Evolutionary conservation across 2,113 vertebrate genomes (phyloP).

Genomic region (Mustela lutreola): DNA sequence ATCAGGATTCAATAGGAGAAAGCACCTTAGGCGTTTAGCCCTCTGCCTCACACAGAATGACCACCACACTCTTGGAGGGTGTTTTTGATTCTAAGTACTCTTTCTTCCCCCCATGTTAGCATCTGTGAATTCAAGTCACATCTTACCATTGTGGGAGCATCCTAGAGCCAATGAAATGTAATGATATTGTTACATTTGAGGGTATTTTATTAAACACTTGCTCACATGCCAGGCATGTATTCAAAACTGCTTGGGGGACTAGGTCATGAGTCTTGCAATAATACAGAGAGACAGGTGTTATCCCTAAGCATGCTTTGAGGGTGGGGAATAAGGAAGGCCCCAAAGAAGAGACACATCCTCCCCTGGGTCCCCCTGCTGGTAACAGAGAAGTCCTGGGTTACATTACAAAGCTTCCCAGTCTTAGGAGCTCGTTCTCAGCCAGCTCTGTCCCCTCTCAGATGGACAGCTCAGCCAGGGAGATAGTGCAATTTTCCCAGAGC

Average conservation of each 20-base stretch:
- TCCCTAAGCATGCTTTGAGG: neutral
- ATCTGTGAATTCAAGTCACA: neutral
- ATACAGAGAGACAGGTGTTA: neutral
- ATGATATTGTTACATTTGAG: neutral
- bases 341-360: neutral
- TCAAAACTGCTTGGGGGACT: rapidly evolving
- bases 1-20: neutral
- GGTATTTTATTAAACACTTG: no score
- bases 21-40: rapidly evolving
- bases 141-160: neutral
- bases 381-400: no score
- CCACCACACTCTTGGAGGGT: neutral
- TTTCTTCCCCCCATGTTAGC: neutral
- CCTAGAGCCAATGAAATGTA: neutral
- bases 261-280: neutral
- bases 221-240: rapidly evolving
- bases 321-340: neutral
- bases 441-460: neutral
- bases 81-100: neutral
- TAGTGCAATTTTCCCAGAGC: neutral
- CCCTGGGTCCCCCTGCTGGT: neutral
- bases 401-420: rapidly evolving
- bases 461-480: neutral
- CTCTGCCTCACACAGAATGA: rapidly evolving
- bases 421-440: neutral